Evolutionary conservation across 2,888 invertebrate species (phyloP), one percentile per base, ranked within the genome.

Genomic region (Ophion ventricosus): DNA sequence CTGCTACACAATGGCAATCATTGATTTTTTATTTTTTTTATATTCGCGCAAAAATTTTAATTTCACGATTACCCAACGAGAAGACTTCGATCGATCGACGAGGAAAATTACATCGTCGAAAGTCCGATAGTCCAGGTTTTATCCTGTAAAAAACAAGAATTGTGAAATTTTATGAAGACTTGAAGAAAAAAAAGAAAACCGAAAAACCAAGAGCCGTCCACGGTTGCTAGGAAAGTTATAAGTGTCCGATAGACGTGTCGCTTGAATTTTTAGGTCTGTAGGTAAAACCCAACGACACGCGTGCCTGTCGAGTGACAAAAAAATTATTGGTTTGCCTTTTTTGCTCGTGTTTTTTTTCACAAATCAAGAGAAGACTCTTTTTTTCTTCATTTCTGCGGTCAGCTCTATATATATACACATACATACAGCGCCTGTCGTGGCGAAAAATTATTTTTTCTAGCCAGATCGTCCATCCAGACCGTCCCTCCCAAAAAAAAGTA

Each of bases 181-280:
- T 25, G 11, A 23, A 29, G 43, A n/a, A 11, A 64, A 23, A 69
- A 69, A 77, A 74, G 57, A 20, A 78, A 75, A 80, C 61, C 35
- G 25, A 43, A 40, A 29, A 49, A 54, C 73, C 35, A n/a, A n/a
- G n/a, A n/a, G 23, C 25, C 63, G 56, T 83, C 79, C 54, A 1
- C 43, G 79, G 61, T 11, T 63, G 70, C 35, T 75, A 79, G 59
- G 61, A 69, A 59, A 29, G 74, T 74, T 29, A 77, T 81, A 73
- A 78, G 78, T 82, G 82, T 82, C 82, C 79, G 84, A 78, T 84
- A 82, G 81, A 78, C 69, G 77, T 79, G 78, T 84, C 82, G 49
- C 74, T 75, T 74, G 70, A 26, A 49, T 73, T 81, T 79, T 61
- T 75, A 84, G 84, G 69, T 78, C 49, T 40, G 72, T 78, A 69